These are phyloP conservation scores for Brachirus orientalis DNA, from an alignment of 2,113 vertebrate species.

Conservation along the genomic window DNA sequence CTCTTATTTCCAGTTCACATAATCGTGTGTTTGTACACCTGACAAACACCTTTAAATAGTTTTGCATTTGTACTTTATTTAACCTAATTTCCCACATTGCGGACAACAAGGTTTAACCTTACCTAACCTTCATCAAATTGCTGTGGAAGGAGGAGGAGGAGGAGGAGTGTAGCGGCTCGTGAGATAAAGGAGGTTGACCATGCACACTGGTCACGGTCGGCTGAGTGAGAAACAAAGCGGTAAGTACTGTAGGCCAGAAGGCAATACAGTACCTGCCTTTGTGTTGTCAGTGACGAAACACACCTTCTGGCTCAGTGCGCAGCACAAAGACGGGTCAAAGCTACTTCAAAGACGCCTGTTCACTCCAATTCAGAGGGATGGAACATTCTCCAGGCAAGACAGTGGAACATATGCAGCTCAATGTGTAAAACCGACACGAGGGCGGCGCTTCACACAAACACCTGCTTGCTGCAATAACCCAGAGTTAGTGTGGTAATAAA, in stretches of 20 bases:
- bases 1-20: too few species aligned
- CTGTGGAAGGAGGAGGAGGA: slow-evolving; percentile 38
- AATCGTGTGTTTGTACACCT: too few species aligned
- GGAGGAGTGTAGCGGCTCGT: slow-evolving; percentile 40
- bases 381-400: slow-evolving; percentile 61
- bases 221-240: slow-evolving; percentile 67
- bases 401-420: slow-evolving; percentile 44
- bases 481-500: slow-evolving; percentile 32
- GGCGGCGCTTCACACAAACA: slow-evolving; percentile 39
- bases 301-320: slow-evolving; percentile 45
- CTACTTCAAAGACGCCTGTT: slow-evolving; percentile 50
- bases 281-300: slow-evolving; percentile 53
- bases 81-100: too few species aligned
- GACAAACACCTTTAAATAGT: too few species aligned
- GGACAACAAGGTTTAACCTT: slow-evolving; percentile 8
- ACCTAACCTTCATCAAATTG: slow-evolving; percentile 57
- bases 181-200: slow-evolving; percentile 50
- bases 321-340: slow-evolving; percentile 24
- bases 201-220: slow-evolving; percentile 51
- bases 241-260: slow-evolving; percentile 39
- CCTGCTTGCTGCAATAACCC: slow-evolving; percentile 43
- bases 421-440: slow-evolving; percentile 56
- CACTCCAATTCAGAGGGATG: slow-evolving; percentile 52
- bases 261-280: slow-evolving; percentile 43
- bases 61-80: too few species aligned